Percentiles rank a stretch among this genome's conserved stretches.
phyloP scores from a whole-genome alignment of 2,797 vertebrate species.

The Ispidina lecontei region DNA sequence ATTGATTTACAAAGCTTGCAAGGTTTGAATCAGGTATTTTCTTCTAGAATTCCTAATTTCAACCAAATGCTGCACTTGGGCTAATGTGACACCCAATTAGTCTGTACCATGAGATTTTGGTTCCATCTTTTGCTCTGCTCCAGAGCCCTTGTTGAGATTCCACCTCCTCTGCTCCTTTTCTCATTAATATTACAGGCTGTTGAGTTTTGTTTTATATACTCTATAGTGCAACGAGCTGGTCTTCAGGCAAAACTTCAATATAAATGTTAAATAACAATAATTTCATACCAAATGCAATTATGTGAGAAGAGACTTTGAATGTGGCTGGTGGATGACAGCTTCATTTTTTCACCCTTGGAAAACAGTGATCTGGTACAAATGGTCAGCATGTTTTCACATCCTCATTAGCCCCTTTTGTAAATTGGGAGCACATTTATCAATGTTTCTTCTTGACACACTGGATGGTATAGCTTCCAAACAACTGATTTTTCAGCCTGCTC shows the following conservation, averaged over 20 bases:
- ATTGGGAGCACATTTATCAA: slow-evolving; percentile 28
- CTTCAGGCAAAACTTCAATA: no score
- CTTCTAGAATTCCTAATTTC: neutral
- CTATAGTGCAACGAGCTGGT: no score
- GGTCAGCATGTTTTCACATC: no score
- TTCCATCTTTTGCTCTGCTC: neutral
- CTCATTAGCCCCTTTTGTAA: no score
- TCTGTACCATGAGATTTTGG: neutral
- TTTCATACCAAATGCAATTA: no score
- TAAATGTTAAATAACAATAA: no score
- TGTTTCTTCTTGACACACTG: slow-evolving; percentile 27
- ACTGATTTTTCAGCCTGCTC: slow-evolving; percentile 12
- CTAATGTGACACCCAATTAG: neutral
- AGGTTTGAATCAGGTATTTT: neutral
- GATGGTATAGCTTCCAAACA: slow-evolving; percentile 13
- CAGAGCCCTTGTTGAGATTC: neutral
- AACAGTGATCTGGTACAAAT: no score
- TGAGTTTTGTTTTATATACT: no score
- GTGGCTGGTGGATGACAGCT: no score
- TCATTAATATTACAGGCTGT: neutral
- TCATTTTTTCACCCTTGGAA: no score
- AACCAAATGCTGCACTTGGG: neutral
- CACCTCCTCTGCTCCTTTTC: neutral
- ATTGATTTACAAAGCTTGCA: neutral
- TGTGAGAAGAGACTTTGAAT: no score